phyloP scores from a whole-genome alignment of 2,888 invertebrate species.

The Argynnis bischoffii region DNA sequence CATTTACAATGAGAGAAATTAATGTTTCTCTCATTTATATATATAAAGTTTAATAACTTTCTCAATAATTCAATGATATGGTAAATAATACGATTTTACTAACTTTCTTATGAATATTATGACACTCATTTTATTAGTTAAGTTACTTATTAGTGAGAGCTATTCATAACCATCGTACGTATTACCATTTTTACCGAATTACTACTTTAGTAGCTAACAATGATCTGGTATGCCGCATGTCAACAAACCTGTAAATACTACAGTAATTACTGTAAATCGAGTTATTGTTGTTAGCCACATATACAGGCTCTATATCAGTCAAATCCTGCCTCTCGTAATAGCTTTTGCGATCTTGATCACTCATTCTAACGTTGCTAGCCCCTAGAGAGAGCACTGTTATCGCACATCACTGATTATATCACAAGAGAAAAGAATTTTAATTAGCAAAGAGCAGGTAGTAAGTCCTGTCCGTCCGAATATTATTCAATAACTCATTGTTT shows the following conservation, averaged over 20 bases:
- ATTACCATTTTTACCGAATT: no score
- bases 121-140: neutral
- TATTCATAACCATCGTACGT: no score
- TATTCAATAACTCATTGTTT: constrained; percentile 67
- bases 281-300: constrained; percentile 71
- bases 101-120: neutral
- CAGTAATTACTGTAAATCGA: constrained; percentile 83
- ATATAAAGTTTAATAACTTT: no score
- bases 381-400: constrained; percentile 34
- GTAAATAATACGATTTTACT: neutral
- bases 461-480: constrained; percentile 58
- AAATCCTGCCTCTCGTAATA: constrained; percentile 64
- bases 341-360: constrained; percentile 67
- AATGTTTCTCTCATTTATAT: no score
- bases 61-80: neutral
- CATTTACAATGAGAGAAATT: neutral
- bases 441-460: constrained; percentile 35
- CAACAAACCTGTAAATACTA: constrained; percentile 76
- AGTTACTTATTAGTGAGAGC: no score
- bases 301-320: constrained; percentile 57
- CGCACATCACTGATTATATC: constrained; percentile 44
- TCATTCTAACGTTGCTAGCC: constrained; percentile 56
- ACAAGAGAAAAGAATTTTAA: constrained; percentile 34
- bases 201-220: no score
- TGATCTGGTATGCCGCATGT: neutral